phyloP scores from a whole-genome alignment of 1,140 invertebrate genomes.

The Pogonognathellus flavescens region DNA sequence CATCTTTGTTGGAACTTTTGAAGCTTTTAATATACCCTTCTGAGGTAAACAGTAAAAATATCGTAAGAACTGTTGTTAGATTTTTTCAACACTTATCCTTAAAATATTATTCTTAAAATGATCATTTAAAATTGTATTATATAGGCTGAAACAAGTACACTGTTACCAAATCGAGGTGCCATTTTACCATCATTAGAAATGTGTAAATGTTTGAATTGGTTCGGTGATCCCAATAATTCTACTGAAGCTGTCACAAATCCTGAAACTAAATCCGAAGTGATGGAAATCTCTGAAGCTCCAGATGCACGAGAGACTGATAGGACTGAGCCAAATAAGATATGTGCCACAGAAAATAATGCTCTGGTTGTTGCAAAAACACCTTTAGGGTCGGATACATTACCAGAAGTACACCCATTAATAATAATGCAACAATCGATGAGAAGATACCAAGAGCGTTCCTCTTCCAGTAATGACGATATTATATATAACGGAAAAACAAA shows the following conservation, averaged over 20 bases:
- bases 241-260: background rate
- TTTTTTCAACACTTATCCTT: no score
- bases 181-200: conserved; percentile 33
- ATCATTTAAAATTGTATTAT: background rate
- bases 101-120: background rate
- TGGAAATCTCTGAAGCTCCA: conserved; percentile 6
- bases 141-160: background rate
- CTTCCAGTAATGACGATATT: background rate
- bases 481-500: background rate
- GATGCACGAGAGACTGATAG: background rate
- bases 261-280: background rate
- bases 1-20: conserved; percentile 52
- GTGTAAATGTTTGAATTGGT: conserved; percentile 40
- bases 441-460: background rate
- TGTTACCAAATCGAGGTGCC: conserved; percentile 24
- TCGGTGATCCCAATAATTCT: background rate
- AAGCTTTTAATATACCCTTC: conserved; percentile 44
- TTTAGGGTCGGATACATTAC: background rate
- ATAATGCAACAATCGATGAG: background rate
- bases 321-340: background rate
- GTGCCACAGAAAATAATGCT: background rate
- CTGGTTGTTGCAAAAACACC: background rate
- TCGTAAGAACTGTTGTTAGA: no score
- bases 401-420: background rate
- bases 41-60: conserved; percentile 35